Evolutionary conservation across 2,797 vertebrate species (phyloP).

Genomic region (Microchirus variegatus): DNA sequence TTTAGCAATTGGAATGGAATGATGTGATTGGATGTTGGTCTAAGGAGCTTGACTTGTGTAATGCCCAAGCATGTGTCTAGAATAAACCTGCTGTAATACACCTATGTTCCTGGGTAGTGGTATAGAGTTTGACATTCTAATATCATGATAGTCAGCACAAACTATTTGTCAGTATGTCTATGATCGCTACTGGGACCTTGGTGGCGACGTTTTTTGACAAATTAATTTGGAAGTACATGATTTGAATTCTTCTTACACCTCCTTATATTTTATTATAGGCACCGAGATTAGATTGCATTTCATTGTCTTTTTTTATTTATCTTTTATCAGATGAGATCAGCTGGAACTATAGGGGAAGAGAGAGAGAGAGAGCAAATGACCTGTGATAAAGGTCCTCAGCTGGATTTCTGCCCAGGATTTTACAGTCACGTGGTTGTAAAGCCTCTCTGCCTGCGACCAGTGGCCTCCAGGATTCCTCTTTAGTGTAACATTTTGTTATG

Average conservation of each 20-base stretch:
- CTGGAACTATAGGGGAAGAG: neutral
- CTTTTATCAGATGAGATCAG: neutral
- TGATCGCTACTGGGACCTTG: neutral
- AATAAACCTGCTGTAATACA: too few species aligned
- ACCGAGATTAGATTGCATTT: neutral
- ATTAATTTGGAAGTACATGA: neutral
- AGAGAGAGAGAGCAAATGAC: slow-evolving; percentile 6
- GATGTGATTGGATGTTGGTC: too few species aligned
- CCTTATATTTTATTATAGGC: neutral
- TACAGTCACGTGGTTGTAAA: slow-evolving; percentile 5
- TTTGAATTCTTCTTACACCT: neutral
- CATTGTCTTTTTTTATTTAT: neutral
- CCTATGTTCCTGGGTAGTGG: too few species aligned
- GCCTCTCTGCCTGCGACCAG: slow-evolving; percentile 13
- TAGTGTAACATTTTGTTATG: slow-evolving; percentile 49
- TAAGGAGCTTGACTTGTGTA: too few species aligned
- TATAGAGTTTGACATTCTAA: too few species aligned
- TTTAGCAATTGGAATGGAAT: too few species aligned
- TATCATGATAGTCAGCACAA: too few species aligned
- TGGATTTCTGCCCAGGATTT: slow-evolving; percentile 25
- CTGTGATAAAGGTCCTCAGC: slow-evolving; percentile 20
- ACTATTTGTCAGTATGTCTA: neutral
- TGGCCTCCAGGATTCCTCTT: slow-evolving; percentile 7
- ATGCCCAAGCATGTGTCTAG: too few species aligned
- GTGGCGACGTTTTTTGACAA: neutral